phyloP scores from a whole-genome alignment of 2,888 invertebrate genomes.

The Coleophora flavipennella region DNA sequence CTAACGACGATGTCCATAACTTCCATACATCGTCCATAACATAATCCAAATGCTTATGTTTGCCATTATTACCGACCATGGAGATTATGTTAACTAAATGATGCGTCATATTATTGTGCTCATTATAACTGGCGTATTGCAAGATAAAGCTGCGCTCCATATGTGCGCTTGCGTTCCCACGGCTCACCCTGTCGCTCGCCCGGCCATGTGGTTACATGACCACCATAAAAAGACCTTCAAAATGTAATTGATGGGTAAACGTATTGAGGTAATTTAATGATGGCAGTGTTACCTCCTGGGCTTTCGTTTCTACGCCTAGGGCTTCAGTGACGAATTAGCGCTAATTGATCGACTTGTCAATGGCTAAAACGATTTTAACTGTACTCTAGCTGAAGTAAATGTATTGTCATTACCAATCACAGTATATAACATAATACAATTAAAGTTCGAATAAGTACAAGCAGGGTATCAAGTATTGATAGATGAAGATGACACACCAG shows the following conservation, averaged over 20 bases:
- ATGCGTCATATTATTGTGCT: conserved; percentile 51
- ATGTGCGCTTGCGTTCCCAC: conserved; percentile 64
- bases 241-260: background rate
- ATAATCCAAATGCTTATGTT: conserved; percentile 42
- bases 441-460: too few species aligned
- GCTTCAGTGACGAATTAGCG: conserved; percentile 51
- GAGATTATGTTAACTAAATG: conserved; percentile 52
- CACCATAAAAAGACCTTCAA: conserved; percentile 37
- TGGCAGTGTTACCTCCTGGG: conserved; percentile 52
- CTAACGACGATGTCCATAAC: conserved; percentile 20
- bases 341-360: conserved; percentile 54
- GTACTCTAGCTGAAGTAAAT: too few species aligned
- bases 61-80: conserved; percentile 32
- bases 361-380: too few species aligned
- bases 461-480: too few species aligned
- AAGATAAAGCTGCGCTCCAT: conserved; percentile 66
- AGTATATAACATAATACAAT: too few species aligned
- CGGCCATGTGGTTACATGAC: conserved; percentile 48
- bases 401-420: too few species aligned
- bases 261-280: conserved; percentile 11
- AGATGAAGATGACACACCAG: too few species aligned
- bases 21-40: too few species aligned
- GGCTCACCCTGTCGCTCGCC: conserved; percentile 32
- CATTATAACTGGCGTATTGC: conserved; percentile 39
- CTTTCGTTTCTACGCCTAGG: conserved; percentile 53